These are phyloP conservation scores for Pseudorhombus dupliciocellatus DNA, from an alignment of 2,113 vertebrate genomes.

Conservation along the genomic window DNA sequence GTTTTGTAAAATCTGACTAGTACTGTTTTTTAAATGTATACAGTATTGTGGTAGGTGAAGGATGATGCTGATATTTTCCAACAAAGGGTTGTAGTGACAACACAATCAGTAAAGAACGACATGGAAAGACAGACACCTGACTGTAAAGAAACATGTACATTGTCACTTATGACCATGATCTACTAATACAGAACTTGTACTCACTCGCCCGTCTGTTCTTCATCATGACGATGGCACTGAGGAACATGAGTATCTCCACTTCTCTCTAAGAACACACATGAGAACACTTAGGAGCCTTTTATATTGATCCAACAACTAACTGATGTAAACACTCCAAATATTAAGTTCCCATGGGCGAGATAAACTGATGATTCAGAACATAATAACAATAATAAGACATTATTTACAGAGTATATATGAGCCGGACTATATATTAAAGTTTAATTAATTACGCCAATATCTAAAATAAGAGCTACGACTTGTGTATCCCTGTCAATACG, in stretches of 20 bases:
- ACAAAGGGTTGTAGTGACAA: neutral
- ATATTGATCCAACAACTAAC: too few relatives aligned
- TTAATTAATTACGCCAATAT: neutral
- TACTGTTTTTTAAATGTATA: neutral
- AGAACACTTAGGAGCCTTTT: too few relatives aligned
- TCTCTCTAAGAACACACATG: conserved; percentile 84
- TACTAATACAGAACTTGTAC: conserved; percentile 42
- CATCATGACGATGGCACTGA: conserved; percentile 99
- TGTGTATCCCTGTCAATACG: neutral
- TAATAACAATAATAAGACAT: neutral
- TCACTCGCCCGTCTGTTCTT: conserved; percentile 97
- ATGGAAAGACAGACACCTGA: neutral
- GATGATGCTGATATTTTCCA: too few relatives aligned
- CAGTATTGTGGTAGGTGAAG: neutral
- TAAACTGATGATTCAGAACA: neutral
- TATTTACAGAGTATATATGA: neutral
- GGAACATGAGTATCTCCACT: conserved; percentile 98
- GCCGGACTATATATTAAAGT: neutral
- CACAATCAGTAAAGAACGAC: neutral
- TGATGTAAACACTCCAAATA: too few relatives aligned
- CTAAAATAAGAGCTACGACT: neutral
- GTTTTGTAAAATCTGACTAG: neutral
- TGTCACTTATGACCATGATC: too few relatives aligned
- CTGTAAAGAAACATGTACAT: neutral
- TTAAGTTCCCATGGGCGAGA: too few relatives aligned